phyloP scores from a whole-genome alignment of 2,888 invertebrate genomes.

The Trypoxylon attenuatum region DNA sequence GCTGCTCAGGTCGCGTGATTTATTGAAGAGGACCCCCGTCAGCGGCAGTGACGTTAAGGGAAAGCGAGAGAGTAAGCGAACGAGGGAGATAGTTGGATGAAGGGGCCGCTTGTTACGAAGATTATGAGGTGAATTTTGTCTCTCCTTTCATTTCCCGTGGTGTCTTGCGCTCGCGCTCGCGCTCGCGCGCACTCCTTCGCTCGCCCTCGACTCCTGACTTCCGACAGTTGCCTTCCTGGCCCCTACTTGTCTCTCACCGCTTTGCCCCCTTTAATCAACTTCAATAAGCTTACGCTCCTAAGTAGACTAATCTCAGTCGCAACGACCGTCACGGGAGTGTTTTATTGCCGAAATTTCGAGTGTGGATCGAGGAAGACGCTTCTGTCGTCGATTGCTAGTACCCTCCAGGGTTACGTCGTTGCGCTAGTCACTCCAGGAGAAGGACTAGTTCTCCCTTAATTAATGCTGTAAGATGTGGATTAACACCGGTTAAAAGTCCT shows the following conservation, averaged over 20 bases:
- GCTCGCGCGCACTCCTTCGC: slow-evolving; percentile 9
- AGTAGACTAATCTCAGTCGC: slow-evolving; percentile 52
- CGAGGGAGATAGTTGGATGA: slow-evolving; percentile 20
- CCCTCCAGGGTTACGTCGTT: too few species aligned
- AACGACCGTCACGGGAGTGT: slow-evolving; percentile 10
- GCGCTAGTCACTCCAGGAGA: too few species aligned
- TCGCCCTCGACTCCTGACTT: too few species aligned
- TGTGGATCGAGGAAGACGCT: too few species aligned
- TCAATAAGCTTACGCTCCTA: slow-evolving; percentile 54
- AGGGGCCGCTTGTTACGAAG: slow-evolving; percentile 58
- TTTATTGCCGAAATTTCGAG: slow-evolving; percentile 34
- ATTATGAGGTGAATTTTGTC: slow-evolving; percentile 60
- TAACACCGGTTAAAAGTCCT: too few species aligned
- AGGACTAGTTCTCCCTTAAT: slow-evolving; percentile 24
- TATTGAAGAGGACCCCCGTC: slow-evolving; percentile 60
- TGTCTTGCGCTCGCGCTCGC: background rate
- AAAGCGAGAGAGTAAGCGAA: too few species aligned
- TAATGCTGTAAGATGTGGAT: slow-evolving; percentile 27
- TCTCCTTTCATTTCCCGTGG: slow-evolving; percentile 33
- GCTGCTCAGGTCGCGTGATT: slow-evolving; percentile 59
- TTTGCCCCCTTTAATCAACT: slow-evolving; percentile 36
- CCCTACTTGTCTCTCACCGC: too few species aligned
- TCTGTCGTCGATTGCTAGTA: too few species aligned
- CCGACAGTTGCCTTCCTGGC: slow-evolving; percentile 6
- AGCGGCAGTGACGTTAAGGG: slow-evolving; percentile 26